Evolutionary conservation across 2,113 vertebrate species (phyloP).

Genomic region (Pogona vitticeps): DNA sequence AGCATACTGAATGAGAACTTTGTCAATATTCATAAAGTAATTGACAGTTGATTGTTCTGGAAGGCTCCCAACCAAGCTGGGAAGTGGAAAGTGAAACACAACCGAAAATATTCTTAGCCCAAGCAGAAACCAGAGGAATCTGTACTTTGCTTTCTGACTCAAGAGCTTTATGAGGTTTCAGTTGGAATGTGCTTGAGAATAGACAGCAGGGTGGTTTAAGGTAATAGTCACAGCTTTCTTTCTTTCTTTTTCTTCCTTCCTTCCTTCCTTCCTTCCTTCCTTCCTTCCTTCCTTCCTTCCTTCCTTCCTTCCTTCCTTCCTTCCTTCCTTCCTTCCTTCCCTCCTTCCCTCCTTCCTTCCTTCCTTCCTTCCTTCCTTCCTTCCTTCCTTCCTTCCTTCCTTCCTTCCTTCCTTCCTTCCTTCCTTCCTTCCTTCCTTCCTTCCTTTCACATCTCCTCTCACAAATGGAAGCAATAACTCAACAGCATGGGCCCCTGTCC

Average conservation of each 20-base stretch:
- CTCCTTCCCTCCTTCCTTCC: no score
- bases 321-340: no score
- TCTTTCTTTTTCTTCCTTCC: background rate
- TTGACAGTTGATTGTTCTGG: background rate
- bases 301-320: no score
- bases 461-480: no score
- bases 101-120: accelerated
- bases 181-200: background rate
- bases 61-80: background rate
- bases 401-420: no score
- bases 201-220: conserved; percentile 14
- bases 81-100: conserved; percentile 24
- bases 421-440: no score
- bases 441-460: no score
- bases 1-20: background rate
- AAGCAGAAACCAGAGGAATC: background rate
- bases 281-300: no score
- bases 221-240: background rate
- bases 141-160: background rate
- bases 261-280: no score
- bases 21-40: background rate
- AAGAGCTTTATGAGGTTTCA: background rate
- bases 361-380: no score
- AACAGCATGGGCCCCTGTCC: no score
- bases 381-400: no score